Base-by-base conservation (phyloP, 2,113 vertebrate genomes). In the Scomber scombrus region DNA sequence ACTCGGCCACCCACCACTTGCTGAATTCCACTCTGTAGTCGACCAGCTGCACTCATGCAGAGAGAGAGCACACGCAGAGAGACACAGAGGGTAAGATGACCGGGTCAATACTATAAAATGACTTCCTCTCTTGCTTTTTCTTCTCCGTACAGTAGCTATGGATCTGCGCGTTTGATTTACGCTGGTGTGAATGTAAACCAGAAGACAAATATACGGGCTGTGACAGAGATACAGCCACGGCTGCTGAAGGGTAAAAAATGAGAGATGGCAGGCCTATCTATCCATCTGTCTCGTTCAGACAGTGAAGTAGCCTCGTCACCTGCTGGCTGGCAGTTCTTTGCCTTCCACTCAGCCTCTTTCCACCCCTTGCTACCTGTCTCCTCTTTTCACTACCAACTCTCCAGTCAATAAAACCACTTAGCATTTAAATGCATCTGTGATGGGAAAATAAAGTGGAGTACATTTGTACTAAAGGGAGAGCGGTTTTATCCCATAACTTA, bases 1-100 rank as follows among this genome's bases (percentile, higher is more conserved):
- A 99, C 92, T 98, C 95, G 0, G 95, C 83, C 84, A 96, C 91
- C 98, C 98, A 99, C 98, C 98, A 99, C 88, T 97, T 99, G 93
- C 98, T 99, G 94, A 99, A 99, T 87, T 99, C 97, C 83, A 95
- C 92, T 92, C 95, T 95, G 94, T 97, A 96, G 91, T 99, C 97
- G 50, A 97, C 90, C 14, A 98, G 94, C 98, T 99, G 84, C 3
- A 51, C 54, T 80, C 72, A 90, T 80, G 90, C 65, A 90, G 56
- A 82, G 73, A 91, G 64, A 91, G 34, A 79, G 77, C 60, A 88
- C 73, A 88, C 75, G 85, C 29, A 15, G 78, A 87, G 67, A 89
- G 43, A 86, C 69, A 85, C 62, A 75, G 57, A 79, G 49, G 71
- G 54, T 9, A 76, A 47, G 62, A 70, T 5, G 13, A 57, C 43